phyloP scores from a whole-genome alignment of 2,888 invertebrate species.

The Chymomyza amoena region DNA sequence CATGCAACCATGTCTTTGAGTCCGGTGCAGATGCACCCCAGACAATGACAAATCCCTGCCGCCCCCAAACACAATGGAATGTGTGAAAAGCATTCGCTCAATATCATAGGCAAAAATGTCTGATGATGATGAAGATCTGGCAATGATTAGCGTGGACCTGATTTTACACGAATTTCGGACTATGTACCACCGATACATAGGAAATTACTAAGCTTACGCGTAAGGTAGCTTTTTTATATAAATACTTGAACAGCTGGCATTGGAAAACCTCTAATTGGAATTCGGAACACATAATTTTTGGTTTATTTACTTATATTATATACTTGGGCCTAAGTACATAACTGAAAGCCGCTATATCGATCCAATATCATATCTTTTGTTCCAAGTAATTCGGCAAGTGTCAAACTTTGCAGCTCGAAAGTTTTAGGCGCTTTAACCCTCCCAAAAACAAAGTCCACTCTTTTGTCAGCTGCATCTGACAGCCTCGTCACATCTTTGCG shows the following conservation, averaged over 20 bases:
- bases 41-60: conserved; percentile 9
- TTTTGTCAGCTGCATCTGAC: background rate
- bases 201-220: background rate
- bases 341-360: too few species aligned
- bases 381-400: too few species aligned
- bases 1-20: conserved; percentile 10
- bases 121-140: background rate
- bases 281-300: background rate
- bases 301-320: conserved; percentile 3
- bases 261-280: background rate
- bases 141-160: background rate
- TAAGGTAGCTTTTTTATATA: background rate
- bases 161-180: background rate
- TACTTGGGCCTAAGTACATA: too few species aligned
- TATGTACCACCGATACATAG: too few species aligned
- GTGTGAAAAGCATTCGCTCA: background rate
- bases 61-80: background rate
- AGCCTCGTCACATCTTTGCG: conserved; percentile 14
- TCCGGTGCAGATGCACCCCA: conserved; percentile 41
- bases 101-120: background rate
- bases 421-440: too few species aligned
- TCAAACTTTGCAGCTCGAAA: too few species aligned
- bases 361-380: too few species aligned
- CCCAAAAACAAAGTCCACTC: background rate
- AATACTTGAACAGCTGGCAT: background rate